Conservation (phyloP, 2,888 invertebrate species). For the Protodeltote pygarga region DNA sequence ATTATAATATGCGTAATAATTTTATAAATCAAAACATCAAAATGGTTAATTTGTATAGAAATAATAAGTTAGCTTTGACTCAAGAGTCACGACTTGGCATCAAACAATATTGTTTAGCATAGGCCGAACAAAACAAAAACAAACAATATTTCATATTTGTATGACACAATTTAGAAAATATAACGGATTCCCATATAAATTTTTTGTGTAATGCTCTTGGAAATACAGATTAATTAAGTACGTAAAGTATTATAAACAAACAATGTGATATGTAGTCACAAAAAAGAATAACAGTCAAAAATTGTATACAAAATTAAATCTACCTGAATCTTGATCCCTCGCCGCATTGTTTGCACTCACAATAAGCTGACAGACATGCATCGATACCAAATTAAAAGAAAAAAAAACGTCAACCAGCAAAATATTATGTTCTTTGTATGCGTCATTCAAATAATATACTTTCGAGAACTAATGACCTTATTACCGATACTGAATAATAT, state of each 20-base stretch:
- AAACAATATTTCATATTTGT: conserved; percentile 13
- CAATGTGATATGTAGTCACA: conserved; percentile 12
- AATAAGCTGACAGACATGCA: conserved; percentile 5
- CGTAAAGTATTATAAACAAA: conserved; percentile 20
- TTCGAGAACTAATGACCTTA: conserved; percentile 42
- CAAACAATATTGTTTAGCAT: conserved; percentile 1
- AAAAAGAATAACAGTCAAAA: conserved; percentile 37
- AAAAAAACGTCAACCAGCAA: not conserved
- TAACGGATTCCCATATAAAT: too few relatives aligned
- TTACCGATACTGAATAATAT: too few relatives aligned
- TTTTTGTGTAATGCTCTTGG: not conserved
- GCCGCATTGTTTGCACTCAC: conserved; percentile 27
- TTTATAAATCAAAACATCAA: too few relatives aligned
- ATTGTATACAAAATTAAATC: conserved; percentile 48
- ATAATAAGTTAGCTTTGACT: too few relatives aligned
- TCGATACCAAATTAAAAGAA: conserved; percentile 2
- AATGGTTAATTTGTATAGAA: too few relatives aligned
- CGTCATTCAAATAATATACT: conserved; percentile 35
- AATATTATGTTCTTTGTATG: conserved; percentile 19
- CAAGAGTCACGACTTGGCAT: too few relatives aligned
- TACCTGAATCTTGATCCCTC: conserved; percentile 49
- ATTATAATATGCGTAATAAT: too few relatives aligned
- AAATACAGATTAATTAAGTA: not conserved
- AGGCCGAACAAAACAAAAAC: conserved; percentile 6
- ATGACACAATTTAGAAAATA: conserved; percentile 2